Conservation (phyloP, 2,113 vertebrate species). For the Pseudopodoces humilis region DNA sequence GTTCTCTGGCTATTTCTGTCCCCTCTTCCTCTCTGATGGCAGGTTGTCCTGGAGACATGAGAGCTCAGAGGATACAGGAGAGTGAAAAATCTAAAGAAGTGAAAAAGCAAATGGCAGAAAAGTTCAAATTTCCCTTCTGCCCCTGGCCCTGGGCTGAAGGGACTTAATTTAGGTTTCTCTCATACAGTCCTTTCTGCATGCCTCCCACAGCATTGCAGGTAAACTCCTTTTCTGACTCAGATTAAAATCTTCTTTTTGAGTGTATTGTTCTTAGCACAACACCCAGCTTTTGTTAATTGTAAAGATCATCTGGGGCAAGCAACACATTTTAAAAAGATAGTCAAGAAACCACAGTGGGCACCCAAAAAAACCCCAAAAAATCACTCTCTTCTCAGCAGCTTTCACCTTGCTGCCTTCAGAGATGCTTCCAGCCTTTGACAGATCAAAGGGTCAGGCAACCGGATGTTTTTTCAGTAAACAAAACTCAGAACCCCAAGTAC, state of each 20-base stretch:
- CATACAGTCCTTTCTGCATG: neutral
- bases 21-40: neutral
- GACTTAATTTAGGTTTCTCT: constrained; percentile 3
- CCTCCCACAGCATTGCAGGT: neutral
- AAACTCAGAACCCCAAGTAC: neutral
- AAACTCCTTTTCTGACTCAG: constrained; percentile 50
- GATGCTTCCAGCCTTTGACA: neutral
- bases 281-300: neutral
- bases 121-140: neutral
- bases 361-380: neutral
- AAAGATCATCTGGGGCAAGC: neutral
- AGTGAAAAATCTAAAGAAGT: neutral
- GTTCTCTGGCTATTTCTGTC: neutral
- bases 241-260: constrained; percentile 23
- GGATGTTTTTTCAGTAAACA: constrained; percentile 64
- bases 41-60: neutral
- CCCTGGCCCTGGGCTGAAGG: neutral
- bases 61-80: neutral
- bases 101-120: neutral
- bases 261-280: neutral
- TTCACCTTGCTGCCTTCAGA: constrained; percentile 44
- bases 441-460: neutral
- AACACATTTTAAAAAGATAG: neutral
- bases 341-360: neutral
- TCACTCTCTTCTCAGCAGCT: constrained; percentile 40